Evolutionary conservation across 2,113 vertebrate species (phyloP), one percentile per base, ranked within the genome.

Genomic region (Illadopsis cleaveri): DNA sequence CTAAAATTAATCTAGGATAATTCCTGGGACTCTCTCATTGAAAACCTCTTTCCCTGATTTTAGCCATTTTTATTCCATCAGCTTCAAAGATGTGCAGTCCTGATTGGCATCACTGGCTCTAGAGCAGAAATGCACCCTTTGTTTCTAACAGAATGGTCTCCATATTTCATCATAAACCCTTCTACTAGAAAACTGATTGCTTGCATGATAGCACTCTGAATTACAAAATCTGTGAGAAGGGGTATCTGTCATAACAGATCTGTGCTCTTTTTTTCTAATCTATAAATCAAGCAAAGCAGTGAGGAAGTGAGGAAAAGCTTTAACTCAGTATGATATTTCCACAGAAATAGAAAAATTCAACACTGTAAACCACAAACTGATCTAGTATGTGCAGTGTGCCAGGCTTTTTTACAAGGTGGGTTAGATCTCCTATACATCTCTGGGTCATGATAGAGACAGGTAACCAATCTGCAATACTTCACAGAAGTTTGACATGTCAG

Each of bases 201-300:
- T 82, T 76, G 44, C 42, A 64, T 81, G 60, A 60, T 48, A 89
- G 33, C 17, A 33, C 37, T 76, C 44, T 72, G 90, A 90, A 68
- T 85, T 79, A 87, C 82, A 75, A 78, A 91, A 89, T 35, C 56
- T 76, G 17, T 56, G 69, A 83, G 80, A 83, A 81, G 45, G 20
- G 53, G 25, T 79, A 69, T 56, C 86, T 85, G 40, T 76, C 81
- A 87, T 61, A 78, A 79, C 20, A 40, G 22, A 89, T 12, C 22
- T 24, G 12, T 62, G 38, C 2, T 11, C 56, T 27, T 33, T 72
- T 60, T 81, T 50, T 0, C 48, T 72, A 31, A 76, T 86, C 44
- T 61, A 71, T 93, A 84, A 75, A 87, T 87, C n/a, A 93, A 72
- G 35, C 40, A 91, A 82, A 91, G 58, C n/a, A 87, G 53, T 70